A percentile compares a stretch with the other conserved stretches of the same genome.
Conservation (phyloP, 2,888 invertebrate species). For the Drosophila paranaensis region DNA sequence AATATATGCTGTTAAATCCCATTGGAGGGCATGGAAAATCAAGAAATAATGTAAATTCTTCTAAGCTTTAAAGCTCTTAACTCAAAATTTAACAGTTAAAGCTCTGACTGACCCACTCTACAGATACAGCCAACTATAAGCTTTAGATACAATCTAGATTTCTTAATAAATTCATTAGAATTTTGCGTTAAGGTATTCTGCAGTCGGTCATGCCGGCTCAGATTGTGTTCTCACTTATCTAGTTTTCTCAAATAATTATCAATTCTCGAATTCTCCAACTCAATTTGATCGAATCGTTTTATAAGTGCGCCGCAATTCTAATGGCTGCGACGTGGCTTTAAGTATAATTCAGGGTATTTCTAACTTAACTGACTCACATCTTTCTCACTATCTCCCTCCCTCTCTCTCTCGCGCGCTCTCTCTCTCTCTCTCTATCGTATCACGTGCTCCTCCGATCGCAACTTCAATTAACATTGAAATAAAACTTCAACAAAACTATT, state of each 20-base stretch:
- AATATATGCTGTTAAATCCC: background rate
- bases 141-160: too few relatives aligned
- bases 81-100: too few relatives aligned
- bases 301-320: conserved; percentile 37
- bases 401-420: background rate
- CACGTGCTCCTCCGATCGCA: conserved; percentile 28
- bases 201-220: background rate
- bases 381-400: background rate
- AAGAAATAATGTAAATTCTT: too few relatives aligned
- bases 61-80: too few relatives aligned
- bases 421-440: background rate
- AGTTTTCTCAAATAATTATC: conserved; percentile 21
- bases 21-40: too few relatives aligned
- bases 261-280: conserved; percentile 29
- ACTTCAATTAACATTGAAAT: conserved; percentile 57
- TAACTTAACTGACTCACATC: conserved; percentile 44
- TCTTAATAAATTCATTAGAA: too few relatives aligned
- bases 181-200: too few relatives aligned
- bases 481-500: conserved; percentile 49
- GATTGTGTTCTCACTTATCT: background rate
- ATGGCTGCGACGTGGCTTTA: conserved; percentile 26
- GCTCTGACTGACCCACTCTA: too few relatives aligned
- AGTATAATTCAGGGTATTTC: conserved; percentile 29
- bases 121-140: too few relatives aligned
- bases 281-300: conserved; percentile 39